Evolutionary conservation across 1,140 invertebrate genomes (phyloP), one percentile per base, ranked within the genome.

Genomic region (Listronotus oregonensis): DNA sequence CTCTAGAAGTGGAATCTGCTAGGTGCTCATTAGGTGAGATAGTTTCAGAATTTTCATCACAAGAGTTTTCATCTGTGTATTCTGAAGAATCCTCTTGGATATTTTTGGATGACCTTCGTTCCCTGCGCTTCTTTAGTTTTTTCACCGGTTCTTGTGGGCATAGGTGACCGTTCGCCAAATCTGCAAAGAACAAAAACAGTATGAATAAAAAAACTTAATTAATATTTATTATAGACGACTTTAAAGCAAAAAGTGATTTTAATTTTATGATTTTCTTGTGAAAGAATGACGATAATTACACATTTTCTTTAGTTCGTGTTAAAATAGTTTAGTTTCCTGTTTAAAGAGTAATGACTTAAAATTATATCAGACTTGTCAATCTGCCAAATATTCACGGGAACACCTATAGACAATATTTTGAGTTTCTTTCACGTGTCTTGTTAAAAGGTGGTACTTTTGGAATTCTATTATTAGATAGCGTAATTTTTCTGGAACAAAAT

Each of bases 81-180:
- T 75, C 73, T 6, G 72, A 67, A 10, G 66, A 62, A 31, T 67
- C 59, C 10, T 43, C 59, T 7, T 39, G 44, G 8, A 67, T 51
- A 8, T 64, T 67, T 42, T 74, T 73, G 12, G 75, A 75, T 0
- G 71, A 49, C 67, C 74, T 76, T 58, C 73, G 39, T 47, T 75
- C 72, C 18, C 73, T 65, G 58, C 71, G 69, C 55, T 76, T 75
- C 58, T 74, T 74, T 32, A 74, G 67, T 52, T 70, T 75, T 17
- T 63, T 61, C 11, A 62, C 66, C 15, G 66, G 64, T 55, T 66
- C 64, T 6, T 37, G 7, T 6, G 21, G 9, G 21, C 9, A 42
- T 7, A 62, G 46, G n/a, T 60, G 52, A 14, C 52, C 37, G 37
- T 55, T 60, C 11, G 40, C 55, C 32, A 63, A 42, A 62, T 59